Conservation (phyloP, 2,797 vertebrate species). For the Sebastiscus tertius region DNA sequence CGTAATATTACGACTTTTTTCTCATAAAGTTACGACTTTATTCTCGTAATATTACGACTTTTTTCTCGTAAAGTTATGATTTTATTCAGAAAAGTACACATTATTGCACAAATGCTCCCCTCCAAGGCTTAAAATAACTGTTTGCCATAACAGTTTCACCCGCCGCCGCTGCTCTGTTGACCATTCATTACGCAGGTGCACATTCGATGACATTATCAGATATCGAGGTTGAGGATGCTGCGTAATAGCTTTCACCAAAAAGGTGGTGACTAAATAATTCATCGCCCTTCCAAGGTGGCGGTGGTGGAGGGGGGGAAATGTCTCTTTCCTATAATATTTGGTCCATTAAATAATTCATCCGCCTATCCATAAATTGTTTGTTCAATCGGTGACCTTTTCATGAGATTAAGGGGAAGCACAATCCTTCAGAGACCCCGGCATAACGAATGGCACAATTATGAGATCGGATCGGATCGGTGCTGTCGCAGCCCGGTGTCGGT, state of each 20-base stretch:
- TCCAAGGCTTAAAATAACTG: slow-evolving; percentile 50
- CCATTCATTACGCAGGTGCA: slow-evolving; percentile 59
- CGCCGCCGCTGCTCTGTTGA: slow-evolving; percentile 41
- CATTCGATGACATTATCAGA: slow-evolving; percentile 69
- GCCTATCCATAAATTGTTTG: slow-evolving; percentile 77
- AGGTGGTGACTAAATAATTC: slow-evolving; percentile 78
- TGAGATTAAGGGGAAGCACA: slow-evolving; percentile 72
- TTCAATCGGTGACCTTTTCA: slow-evolving; percentile 76
- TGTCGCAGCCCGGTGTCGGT: slow-evolving; percentile 72
- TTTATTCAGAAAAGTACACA: too few species aligned
- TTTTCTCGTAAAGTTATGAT: too few species aligned
- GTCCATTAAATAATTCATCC: slow-evolving; percentile 77
- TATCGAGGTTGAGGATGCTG: slow-evolving; percentile 65
- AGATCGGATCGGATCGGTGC: slow-evolving; percentile 64
- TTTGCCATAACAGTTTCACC: slow-evolving; percentile 38
- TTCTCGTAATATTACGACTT: too few species aligned
- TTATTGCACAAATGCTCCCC: slow-evolving; percentile 3
- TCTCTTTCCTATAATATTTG: slow-evolving; percentile 74
- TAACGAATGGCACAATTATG: slow-evolving; percentile 74
- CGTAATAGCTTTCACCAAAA: slow-evolving; percentile 72
- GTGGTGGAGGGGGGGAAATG: background rate
- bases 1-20: too few species aligned
- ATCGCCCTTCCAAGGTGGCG: slow-evolving; percentile 43
- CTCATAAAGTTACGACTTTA: too few species aligned
- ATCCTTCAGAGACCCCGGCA: slow-evolving; percentile 74